phyloP scores from a whole-genome alignment of 2,888 invertebrate species.

The Doris montereyensis region DNA sequence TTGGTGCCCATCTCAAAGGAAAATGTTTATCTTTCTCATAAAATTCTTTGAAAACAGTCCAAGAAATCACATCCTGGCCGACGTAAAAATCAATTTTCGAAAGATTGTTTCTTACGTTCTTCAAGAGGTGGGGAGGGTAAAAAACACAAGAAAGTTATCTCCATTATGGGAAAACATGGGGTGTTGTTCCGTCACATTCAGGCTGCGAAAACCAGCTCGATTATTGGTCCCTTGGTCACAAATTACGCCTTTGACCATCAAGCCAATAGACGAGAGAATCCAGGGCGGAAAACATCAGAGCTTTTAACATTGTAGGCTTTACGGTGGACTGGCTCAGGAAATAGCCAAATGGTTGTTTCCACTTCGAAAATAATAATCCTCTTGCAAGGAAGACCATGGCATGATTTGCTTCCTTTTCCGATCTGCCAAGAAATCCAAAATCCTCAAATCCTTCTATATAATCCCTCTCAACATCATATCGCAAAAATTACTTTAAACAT shows the following conservation, averaged over 20 bases:
- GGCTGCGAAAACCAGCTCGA: neutral
- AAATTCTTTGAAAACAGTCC: neutral
- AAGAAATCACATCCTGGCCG: neutral
- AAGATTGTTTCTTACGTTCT: neutral
- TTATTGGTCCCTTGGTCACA: slow-evolving; percentile 10
- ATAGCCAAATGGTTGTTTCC: neutral
- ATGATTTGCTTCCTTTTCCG: neutral
- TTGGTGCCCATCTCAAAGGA: too few relatives aligned
- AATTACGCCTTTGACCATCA: neutral
- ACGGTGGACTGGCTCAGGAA: neutral
- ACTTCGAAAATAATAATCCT: neutral
- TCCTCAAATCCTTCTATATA: neutral
- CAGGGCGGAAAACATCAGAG: neutral
- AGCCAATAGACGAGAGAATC: neutral
- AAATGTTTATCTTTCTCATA: too few relatives aligned
- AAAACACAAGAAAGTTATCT: neutral
- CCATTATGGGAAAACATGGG: neutral
- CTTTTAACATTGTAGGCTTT: neutral
- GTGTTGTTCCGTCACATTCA: neutral
- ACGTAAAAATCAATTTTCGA: neutral
- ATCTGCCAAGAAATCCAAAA: neutral
- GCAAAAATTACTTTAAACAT: neutral
- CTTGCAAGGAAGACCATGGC: neutral
- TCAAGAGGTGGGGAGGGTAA: slow-evolving; percentile 1
- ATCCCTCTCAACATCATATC: neutral